Conservation (phyloP, 2,888 invertebrate genomes). For the Aproaerema taeniolella region DNA sequence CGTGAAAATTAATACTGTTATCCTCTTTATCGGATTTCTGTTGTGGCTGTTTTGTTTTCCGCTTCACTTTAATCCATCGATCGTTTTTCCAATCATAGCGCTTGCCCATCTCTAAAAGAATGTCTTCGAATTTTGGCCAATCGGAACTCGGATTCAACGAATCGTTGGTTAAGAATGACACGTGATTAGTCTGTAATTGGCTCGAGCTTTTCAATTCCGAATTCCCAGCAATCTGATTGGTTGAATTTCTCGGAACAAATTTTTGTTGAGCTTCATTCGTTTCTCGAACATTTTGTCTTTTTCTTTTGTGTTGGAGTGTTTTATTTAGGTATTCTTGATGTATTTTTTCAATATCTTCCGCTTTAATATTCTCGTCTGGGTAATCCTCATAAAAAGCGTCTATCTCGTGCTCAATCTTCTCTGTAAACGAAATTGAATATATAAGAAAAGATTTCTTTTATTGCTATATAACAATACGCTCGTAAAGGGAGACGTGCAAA, state of each 20-base stretch:
- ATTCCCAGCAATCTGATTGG: slow-evolving; percentile 13
- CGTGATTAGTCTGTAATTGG: neutral
- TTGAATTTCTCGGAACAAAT: no score
- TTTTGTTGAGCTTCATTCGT: no score
- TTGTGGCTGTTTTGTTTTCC: neutral
- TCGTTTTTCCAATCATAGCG: slow-evolving; percentile 71
- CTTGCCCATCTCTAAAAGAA: slow-evolving; percentile 55
- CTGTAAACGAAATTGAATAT: slow-evolving; percentile 39
- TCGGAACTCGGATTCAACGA: neutral
- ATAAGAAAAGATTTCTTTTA: slow-evolving; percentile 4
- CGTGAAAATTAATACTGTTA: slow-evolving; percentile 30
- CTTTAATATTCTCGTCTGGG: slow-evolving; percentile 38
- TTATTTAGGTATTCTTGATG: slow-evolving; percentile 35
- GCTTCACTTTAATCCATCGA: slow-evolving; percentile 65
- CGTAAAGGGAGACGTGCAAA: neutral
- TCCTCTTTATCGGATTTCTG: neutral
- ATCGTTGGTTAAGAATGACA: neutral
- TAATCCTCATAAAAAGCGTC: slow-evolving; percentile 58
- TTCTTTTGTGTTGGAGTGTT: slow-evolving; percentile 13
- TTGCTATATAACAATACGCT: slow-evolving; percentile 2
- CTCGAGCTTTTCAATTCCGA: neutral
- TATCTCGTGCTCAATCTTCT: slow-evolving; percentile 57
- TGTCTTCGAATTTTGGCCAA: slow-evolving; percentile 68
- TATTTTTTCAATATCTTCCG: slow-evolving; percentile 38
- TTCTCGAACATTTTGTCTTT: no score